These are phyloP conservation scores for Autographa gamma DNA, from an alignment of 2,888 invertebrate genomes.

Conservation along the genomic window DNA sequence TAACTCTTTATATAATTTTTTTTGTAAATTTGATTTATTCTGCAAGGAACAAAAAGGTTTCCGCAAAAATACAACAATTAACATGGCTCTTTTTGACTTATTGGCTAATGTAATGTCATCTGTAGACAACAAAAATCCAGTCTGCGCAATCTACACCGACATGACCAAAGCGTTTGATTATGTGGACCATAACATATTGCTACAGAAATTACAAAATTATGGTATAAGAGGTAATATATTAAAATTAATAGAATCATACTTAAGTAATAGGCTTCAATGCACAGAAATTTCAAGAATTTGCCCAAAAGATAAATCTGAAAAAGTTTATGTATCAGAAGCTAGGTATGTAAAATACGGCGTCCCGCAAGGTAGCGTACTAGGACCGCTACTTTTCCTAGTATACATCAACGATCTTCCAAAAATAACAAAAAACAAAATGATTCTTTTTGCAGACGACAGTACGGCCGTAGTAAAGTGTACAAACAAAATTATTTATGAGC, in stretches of 20 bases:
- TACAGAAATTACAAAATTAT: slow-evolving; percentile 1
- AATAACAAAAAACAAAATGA: not conserved
- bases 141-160: not conserved
- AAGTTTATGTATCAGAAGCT: not conserved
- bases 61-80: slow-evolving; percentile 10
- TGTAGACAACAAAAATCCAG: not conserved
- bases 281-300: slow-evolving; percentile 1
- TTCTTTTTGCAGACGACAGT: slow-evolving; percentile 5
- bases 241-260: slow-evolving; percentile 3
- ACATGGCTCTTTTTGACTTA: slow-evolving; percentile 8
- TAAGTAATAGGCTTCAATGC: slow-evolving; percentile 2
- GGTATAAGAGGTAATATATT: slow-evolving; percentile 4
- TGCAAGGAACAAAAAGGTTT: not conserved
- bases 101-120: not conserved
- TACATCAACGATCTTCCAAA: not conserved
- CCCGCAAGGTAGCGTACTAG: too few relatives aligned
- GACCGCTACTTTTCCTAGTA: too few relatives aligned
- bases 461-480: not conserved
- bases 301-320: not conserved
- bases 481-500: not conserved
- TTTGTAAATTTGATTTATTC: slow-evolving; percentile 7
- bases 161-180: slow-evolving; percentile 1
- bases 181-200: slow-evolving; percentile 3
- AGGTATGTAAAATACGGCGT: not conserved
- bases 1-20: not conserved